Evolutionary conservation across 1,140 invertebrate species (phyloP).

Genomic region (Drosophila neocordata): DNA sequence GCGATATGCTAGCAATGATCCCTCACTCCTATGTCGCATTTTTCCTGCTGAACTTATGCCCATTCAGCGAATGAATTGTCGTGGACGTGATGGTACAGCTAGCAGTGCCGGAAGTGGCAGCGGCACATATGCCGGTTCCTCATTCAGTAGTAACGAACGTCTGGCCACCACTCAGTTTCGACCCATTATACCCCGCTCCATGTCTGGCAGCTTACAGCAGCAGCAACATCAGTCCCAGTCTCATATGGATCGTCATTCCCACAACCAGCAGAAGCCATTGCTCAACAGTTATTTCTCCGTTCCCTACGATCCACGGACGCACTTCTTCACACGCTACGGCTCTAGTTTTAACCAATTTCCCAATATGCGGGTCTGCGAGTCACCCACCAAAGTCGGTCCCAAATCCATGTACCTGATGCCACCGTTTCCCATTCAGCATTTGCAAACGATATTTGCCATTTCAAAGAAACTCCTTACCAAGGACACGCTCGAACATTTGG

Average conservation of each 20-base stretch:
- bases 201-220: conserved; percentile 89
- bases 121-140: conserved; percentile 36
- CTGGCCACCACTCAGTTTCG: conserved; percentile 87
- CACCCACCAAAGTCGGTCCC: conserved; percentile 86
- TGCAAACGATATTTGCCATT: conserved; percentile 90
- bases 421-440: conserved; percentile 88
- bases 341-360: conserved; percentile 96
- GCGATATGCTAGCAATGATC: conserved; percentile 89
- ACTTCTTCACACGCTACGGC: conserved; percentile 96
- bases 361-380: conserved; percentile 88
- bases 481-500: conserved; percentile 91
- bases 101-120: conserved; percentile 60
- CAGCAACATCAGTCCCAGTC: conserved; percentile 25
- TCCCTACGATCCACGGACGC: conserved; percentile 90
- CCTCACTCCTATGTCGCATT: conserved; percentile 91
- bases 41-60: conserved; percentile 90
- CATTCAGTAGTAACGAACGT: conserved; percentile 71
- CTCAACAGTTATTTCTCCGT: conserved; percentile 87
- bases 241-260: background rate
- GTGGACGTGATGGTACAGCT: conserved; percentile 61
- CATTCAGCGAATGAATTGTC: conserved; percentile 81
- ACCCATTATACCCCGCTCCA: conserved; percentile 95
- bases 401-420: conserved; percentile 76
- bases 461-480: conserved; percentile 95
- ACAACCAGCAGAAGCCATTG: conserved; percentile 81